Percentiles rank a stretch among this genome's conserved stretches.
Evolutionary conservation across 2,888 invertebrate genomes (phyloP).

Genomic region (Marronus borbonicus): DNA sequence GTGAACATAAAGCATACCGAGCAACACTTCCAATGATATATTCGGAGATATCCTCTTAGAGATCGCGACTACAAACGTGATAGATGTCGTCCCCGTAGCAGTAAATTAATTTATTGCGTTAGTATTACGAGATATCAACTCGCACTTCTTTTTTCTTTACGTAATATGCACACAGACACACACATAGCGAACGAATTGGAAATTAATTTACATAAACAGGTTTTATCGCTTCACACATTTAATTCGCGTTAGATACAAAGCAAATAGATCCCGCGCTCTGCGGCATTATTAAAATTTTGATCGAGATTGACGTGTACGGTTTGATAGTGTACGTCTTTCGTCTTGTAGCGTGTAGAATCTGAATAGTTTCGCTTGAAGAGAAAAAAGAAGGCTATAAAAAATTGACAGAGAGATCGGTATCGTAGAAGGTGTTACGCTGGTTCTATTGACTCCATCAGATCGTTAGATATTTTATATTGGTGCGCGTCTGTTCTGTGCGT

Average conservation of each 20-base stretch:
- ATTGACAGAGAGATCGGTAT: background rate
- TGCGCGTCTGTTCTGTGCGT: too few relatives aligned
- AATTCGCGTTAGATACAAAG: constrained; percentile 5
- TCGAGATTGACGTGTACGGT: constrained; percentile 3
- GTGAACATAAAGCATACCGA: too few relatives aligned
- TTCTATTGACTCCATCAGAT: background rate
- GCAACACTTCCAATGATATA: too few relatives aligned
- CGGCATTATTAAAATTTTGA: constrained; percentile 2
- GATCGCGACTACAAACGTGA: background rate
- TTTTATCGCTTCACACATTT: background rate
- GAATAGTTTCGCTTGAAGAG: background rate
- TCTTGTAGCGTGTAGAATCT: background rate
- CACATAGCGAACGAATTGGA: background rate
- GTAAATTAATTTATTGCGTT: constrained; percentile 15
- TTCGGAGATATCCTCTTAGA: background rate
- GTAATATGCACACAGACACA: too few relatives aligned
- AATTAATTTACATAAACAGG: constrained; percentile 17
- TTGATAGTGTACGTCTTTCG: background rate
- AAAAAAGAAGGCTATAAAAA: background rate
- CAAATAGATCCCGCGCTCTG: constrained; percentile 1
- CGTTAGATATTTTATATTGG: background rate
- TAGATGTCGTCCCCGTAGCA: background rate
- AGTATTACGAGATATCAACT: background rate
- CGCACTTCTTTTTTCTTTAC: background rate
- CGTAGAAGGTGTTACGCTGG: constrained; percentile 1